Evolutionary conservation across 2,113 vertebrate species (phyloP), one percentile per base, ranked within the genome.

Genomic region (Microcebus jonahi): DNA sequence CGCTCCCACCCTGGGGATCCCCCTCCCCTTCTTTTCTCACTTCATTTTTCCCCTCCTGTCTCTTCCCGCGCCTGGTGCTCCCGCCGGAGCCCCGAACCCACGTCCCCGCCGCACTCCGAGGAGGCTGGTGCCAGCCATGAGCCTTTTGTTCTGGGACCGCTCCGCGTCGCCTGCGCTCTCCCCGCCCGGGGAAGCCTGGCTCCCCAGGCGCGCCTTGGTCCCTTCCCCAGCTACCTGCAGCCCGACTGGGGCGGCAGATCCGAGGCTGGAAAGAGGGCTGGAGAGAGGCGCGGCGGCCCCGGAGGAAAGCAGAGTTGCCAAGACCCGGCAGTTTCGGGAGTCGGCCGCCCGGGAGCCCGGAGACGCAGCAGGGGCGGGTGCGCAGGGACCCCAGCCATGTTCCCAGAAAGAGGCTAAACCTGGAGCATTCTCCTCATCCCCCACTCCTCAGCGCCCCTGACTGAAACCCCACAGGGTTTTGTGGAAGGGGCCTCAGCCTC

Each of bases 61-160:
- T 23, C 48, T 71, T 90, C 76, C 92, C 25, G 87, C 39, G 13
- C 79, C 87, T 34, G 82, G 45, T 50, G 45, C 84, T 96, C 82
- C 48, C 45, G 70, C 95, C 76, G 18, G 91, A 70, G 87, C 76
- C 73, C 95, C 91, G 96, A 94, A 94, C 96, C 93, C 50, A 11
- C 27, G 85, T 71, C 86, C 70, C 83, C 86, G 36, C 83, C 53
- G 79, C 93, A 8, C 91, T 95, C 75, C 12, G 77, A 96, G 96
- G 81, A 86, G 82, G 53, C 92, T 71, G 75, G 88, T 55, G 96
- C 90, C 93, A 94, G 96, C 96, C 98, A 98, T 97, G 76, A 97
- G 96, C 90, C 97, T 97, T 98, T 98, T 98, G 98, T 98, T 98
- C 96, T 90, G 97, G 94, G 96, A 61, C 87, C 27, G 90, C 48